Evolutionary conservation across 2,888 invertebrate species (phyloP).

Genomic region (Caenorhabditis plicata): DNA sequence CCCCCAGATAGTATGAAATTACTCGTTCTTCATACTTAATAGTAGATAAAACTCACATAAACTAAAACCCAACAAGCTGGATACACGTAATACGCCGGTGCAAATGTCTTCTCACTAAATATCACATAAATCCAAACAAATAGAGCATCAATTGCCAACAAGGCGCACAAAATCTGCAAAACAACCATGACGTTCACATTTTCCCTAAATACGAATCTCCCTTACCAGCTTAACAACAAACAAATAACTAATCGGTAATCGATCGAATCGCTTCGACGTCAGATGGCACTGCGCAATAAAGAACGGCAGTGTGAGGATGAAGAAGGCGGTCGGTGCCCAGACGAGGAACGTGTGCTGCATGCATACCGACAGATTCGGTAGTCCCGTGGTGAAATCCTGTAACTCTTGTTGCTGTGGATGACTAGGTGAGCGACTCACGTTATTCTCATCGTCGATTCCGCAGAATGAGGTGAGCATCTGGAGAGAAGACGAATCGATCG

Average conservation of each 20-base stretch:
- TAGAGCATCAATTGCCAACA: conserved; percentile 14
- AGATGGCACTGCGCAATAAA: conserved; percentile 25
- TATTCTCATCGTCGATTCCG: too few species aligned
- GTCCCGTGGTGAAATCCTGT: conserved; percentile 36
- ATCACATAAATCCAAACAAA: conserved; percentile 31
- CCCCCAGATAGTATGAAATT: neutral
- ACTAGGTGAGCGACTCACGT: neutral
- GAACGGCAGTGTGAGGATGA: conserved; percentile 44
- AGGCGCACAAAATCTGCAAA: conserved; percentile 12
- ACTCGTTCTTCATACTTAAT: too few species aligned
- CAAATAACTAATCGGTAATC: conserved; percentile 18
- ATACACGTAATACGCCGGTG: conserved; percentile 48
- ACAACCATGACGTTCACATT: neutral
- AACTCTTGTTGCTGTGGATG: conserved; percentile 1
- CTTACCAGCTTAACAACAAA: conserved; percentile 24
- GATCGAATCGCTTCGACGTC: conserved; percentile 12
- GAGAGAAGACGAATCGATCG: too few species aligned
- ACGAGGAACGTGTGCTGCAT: conserved; percentile 60
- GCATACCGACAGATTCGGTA: conserved; percentile 57
- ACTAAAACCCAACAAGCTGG: conserved; percentile 49
- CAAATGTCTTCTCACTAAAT: conserved; percentile 13
- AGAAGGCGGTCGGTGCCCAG: conserved; percentile 50
- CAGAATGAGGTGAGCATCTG: too few species aligned
- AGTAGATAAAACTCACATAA: conserved; percentile 42
- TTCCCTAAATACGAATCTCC: neutral